A percentile compares a stretch with the other conserved stretches of the same genome.
Conservation (phyloP, 2,888 invertebrate species). For the Ditula angustiorana region DNA sequence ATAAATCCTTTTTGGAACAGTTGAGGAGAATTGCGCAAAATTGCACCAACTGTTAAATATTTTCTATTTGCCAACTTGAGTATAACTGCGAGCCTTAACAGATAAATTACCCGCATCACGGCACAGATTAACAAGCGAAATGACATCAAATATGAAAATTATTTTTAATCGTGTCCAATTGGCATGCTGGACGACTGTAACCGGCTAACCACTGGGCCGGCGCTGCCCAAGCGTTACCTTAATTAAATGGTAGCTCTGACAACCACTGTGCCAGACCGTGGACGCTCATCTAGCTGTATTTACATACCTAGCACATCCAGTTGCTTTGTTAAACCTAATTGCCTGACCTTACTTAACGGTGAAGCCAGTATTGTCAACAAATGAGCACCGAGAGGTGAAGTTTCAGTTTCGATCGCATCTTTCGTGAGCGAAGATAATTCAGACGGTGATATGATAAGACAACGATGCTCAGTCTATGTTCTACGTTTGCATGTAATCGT, state of each 20-base stretch:
- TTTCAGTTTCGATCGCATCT: too few species aligned
- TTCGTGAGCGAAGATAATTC: too few species aligned
- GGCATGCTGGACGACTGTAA: slow-evolving; percentile 66
- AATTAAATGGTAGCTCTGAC: slow-evolving; percentile 76
- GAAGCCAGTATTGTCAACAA: not conserved
- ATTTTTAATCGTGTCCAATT: slow-evolving; percentile 83
- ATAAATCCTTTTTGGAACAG: too few species aligned
- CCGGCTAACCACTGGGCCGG: slow-evolving; percentile 65
- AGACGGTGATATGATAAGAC: too few species aligned
- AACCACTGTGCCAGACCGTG: slow-evolving; percentile 47
- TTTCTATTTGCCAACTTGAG: not conserved
- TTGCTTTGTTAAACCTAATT: not conserved
- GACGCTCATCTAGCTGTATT: slow-evolving; percentile 13
- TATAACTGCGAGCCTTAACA: slow-evolving; percentile 47
- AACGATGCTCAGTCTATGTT: too few species aligned
- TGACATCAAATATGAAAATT: slow-evolving; percentile 84
- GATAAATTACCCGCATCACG: slow-evolving; percentile 76
- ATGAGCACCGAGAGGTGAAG: too few species aligned
- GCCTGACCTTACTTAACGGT: slow-evolving; percentile 25
- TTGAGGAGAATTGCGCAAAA: too few species aligned
- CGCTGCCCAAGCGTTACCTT: slow-evolving; percentile 73
- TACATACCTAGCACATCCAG: not conserved
- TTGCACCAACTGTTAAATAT: not conserved
- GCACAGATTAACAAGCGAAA: slow-evolving; percentile 71
- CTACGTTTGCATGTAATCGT: too few species aligned